A percentile compares a stretch with the other conserved stretches of the same genome.
Conservation (phyloP, 2,113 vertebrate species). For the Phrynosoma blainvillii region DNA sequence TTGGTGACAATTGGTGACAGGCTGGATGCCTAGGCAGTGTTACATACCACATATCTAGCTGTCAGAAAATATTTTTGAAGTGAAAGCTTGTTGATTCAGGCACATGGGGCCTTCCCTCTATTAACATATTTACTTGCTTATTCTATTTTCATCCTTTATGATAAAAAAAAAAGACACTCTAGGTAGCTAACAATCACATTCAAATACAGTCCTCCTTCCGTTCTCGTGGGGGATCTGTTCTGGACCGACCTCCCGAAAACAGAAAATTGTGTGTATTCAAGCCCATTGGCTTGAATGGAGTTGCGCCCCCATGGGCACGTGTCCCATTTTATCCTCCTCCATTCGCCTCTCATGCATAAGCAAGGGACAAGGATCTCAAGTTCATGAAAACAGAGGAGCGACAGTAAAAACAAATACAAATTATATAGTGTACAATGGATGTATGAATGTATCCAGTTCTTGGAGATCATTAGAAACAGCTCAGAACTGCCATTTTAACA, state of each 20-base stretch:
- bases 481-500: neutral
- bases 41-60: accelerated
- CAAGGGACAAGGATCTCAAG: too few relatives aligned
- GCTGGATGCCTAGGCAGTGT: neutral
- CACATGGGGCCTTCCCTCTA: neutral
- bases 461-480: neutral
- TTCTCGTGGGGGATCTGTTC: too few relatives aligned
- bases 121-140: neutral
- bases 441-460: neutral
- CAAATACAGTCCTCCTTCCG: neutral
- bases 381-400: too few relatives aligned
- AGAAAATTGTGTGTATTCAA: too few relatives aligned
- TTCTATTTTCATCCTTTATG: neutral
- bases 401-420: too few relatives aligned
- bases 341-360: too few relatives aligned
- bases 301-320: too few relatives aligned
- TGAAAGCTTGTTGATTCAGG: accelerated
- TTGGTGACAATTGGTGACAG: neutral
- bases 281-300: too few relatives aligned
- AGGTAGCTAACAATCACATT: neutral
- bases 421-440: neutral
- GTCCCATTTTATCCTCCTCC: too few relatives aligned
- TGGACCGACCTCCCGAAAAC: too few relatives aligned
- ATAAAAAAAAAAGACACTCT: neutral
- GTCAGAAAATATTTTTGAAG: accelerated